A percentile compares a stretch with the other conserved stretches of the same genome.
phyloP scores from a whole-genome alignment of 2,888 invertebrate genomes.

The Thecophora atra region DNA sequence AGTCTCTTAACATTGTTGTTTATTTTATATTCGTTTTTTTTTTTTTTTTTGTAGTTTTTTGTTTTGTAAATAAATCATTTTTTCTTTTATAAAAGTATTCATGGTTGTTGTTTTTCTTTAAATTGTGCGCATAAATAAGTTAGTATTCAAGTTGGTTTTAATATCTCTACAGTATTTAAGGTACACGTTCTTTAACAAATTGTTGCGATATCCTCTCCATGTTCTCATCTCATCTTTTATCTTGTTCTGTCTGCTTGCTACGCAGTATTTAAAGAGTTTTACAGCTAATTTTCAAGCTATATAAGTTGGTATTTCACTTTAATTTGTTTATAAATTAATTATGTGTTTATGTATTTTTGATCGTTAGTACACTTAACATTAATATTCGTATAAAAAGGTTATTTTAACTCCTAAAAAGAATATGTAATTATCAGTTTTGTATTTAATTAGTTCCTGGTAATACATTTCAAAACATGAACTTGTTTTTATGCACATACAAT shows the following conservation, averaged over 20 bases:
- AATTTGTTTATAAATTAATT: background rate
- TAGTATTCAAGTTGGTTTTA: background rate
- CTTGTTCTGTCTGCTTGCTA: too few species aligned
- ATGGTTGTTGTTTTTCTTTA: background rate
- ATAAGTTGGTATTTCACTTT: background rate
- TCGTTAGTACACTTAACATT: background rate
- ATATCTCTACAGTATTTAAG: slow-evolving; percentile 14
- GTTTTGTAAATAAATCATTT: background rate
- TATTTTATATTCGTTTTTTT: background rate
- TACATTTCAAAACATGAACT: background rate
- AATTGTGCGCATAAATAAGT: slow-evolving; percentile 37
- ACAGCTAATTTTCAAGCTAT: background rate
- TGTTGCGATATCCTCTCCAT: background rate
- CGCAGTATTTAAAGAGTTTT: background rate
- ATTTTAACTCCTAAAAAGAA: slow-evolving; percentile 22
- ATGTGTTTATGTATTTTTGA: background rate
- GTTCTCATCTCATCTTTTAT: too few species aligned
- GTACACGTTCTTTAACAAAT: slow-evolving; percentile 20
- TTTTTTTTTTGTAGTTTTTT: background rate
- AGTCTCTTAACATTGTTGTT: too few species aligned
- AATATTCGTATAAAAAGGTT: slow-evolving; percentile 32
- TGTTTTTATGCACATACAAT: slow-evolving; percentile 9
- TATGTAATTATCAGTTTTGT: background rate
- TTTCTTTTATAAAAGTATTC: background rate
- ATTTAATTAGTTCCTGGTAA: background rate